Conservation (phyloP, 2,797 vertebrate species). For the Dendrocincla tyrannina region DNA sequence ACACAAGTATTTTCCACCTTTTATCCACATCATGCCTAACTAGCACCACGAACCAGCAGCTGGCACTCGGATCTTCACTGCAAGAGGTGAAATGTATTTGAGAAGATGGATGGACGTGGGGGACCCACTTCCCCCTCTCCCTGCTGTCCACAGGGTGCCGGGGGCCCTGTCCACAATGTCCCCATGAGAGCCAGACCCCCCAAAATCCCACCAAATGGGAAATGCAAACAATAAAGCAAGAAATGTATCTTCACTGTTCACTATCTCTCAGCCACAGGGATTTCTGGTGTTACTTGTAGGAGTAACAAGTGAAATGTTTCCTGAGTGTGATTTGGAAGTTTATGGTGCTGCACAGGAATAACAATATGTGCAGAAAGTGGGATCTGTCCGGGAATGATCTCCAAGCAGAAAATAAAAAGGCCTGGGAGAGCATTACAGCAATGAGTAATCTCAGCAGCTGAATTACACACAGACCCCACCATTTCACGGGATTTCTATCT, state of each 20-base stretch:
- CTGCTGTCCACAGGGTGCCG: accelerated
- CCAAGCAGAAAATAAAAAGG: not conserved
- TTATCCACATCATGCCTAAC: not conserved
- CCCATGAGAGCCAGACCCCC: not conserved
- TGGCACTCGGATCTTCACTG: not conserved
- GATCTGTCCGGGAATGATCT: not conserved
- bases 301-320: not conserved
- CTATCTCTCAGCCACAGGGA: not conserved
- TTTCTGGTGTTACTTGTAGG: not conserved
- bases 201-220: accelerated
- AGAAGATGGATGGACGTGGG: not conserved
- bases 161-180: no score
- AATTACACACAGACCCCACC: not conserved
- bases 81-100: not conserved
- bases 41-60: not conserved
- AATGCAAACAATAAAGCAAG: not conserved
- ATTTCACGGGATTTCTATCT: not conserved
- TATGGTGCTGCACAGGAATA: accelerated
- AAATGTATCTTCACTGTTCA: accelerated
- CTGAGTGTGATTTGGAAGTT: not conserved
- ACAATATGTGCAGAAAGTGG: not conserved
- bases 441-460: not conserved
- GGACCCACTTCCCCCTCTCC: not conserved
- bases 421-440: not conserved
- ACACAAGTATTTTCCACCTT: not conserved